These are phyloP conservation scores for Melanotaenia duboulayi DNA, from an alignment of 2,113 vertebrate species.

Conservation along the genomic window DNA sequence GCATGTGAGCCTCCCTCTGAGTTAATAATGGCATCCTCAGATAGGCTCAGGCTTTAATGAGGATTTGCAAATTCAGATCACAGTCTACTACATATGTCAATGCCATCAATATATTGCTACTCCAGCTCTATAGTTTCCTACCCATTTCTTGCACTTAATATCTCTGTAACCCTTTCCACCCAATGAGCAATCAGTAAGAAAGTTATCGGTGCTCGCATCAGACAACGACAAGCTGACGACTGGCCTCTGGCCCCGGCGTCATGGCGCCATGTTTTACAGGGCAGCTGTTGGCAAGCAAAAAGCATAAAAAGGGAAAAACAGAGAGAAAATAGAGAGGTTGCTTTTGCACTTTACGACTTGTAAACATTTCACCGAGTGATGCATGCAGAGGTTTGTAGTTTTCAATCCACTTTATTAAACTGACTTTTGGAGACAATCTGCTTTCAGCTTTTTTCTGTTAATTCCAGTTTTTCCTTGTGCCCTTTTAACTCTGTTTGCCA, in stretches of 20 bases:
- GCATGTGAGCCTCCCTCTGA: conserved; percentile 64
- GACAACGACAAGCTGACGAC: conserved; percentile 74
- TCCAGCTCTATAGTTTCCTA: conserved; percentile 33
- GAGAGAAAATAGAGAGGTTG: conserved; percentile 39
- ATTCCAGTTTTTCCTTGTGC: conserved; percentile 15
- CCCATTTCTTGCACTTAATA: conserved; percentile 49
- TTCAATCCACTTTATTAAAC: conserved; percentile 48
- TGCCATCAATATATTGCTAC: conserved; percentile 65
- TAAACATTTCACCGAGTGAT: conserved; percentile 57
- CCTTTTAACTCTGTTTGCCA: conserved; percentile 45
- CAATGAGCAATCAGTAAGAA: conserved; percentile 57
- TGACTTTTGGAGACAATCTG: conserved; percentile 16
- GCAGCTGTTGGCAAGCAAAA: conserved; percentile 50
- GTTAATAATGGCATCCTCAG: conserved; percentile 78
- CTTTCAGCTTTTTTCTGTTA: conserved; percentile 13
- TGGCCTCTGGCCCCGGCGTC: conserved; percentile 61
- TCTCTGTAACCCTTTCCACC: conserved; percentile 59
- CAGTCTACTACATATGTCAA: conserved; percentile 76
- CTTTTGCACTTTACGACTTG: conserved; percentile 29
- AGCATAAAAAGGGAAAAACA: conserved; percentile 35
- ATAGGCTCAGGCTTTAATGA: conserved; percentile 73
- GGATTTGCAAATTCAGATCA: conserved; percentile 77
- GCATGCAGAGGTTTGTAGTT: conserved; percentile 33
- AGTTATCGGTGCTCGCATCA: conserved; percentile 61
- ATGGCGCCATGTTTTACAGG: conserved; percentile 54